A percentile compares a stretch with the other conserved stretches of the same genome.
Conservation (phyloP, 2,113 vertebrate species). For the Sander lucioperca region DNA sequence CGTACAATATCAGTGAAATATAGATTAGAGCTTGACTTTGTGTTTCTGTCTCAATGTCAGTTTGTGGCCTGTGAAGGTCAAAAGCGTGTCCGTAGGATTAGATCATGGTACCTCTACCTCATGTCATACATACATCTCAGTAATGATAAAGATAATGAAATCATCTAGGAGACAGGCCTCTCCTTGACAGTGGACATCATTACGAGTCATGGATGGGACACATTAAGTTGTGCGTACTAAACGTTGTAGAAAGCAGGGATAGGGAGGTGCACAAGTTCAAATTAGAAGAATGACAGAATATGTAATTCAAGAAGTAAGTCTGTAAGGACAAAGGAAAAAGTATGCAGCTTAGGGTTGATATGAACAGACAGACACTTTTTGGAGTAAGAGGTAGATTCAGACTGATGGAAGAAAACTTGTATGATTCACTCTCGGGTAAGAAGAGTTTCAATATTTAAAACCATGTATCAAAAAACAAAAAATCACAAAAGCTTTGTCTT, state of each 20-base stretch:
- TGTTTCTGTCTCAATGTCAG: slow-evolving; percentile 1
- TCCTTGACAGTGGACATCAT: slow-evolving; percentile 29
- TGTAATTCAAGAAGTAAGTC: slow-evolving; percentile 5
- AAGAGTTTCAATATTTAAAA: slow-evolving; percentile 13
- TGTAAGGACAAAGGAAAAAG: slow-evolving; percentile 1
- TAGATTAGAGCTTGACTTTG: slow-evolving; percentile 10
- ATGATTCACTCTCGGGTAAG: background rate
- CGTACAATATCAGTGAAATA: slow-evolving; percentile 14
- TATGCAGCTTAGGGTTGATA: slow-evolving; percentile 14
- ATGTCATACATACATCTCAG: slow-evolving; percentile 35
- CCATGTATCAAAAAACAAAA: background rate
- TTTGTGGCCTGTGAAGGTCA: slow-evolving; percentile 44
- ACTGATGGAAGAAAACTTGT: background rate
- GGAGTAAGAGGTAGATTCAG: slow-evolving; percentile 3
- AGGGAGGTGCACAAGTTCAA: background rate
- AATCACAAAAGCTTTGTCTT: background rate
- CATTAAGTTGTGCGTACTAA: slow-evolving; percentile 26
- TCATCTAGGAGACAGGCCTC: slow-evolving; percentile 32
- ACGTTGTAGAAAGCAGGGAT: background rate
- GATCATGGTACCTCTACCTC: slow-evolving; percentile 16
- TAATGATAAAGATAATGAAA: slow-evolving; percentile 31
- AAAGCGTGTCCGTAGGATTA: slow-evolving; percentile 26
- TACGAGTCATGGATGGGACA: slow-evolving; percentile 14
- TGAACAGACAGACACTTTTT: slow-evolving; percentile 27
- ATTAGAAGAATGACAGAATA: slow-evolving; percentile 33